Percentiles rank a stretch among this genome's conserved stretches.
Evolutionary conservation across 1,140 invertebrate species (phyloP).

Genomic region (Drosophila lacteicornis): DNA sequence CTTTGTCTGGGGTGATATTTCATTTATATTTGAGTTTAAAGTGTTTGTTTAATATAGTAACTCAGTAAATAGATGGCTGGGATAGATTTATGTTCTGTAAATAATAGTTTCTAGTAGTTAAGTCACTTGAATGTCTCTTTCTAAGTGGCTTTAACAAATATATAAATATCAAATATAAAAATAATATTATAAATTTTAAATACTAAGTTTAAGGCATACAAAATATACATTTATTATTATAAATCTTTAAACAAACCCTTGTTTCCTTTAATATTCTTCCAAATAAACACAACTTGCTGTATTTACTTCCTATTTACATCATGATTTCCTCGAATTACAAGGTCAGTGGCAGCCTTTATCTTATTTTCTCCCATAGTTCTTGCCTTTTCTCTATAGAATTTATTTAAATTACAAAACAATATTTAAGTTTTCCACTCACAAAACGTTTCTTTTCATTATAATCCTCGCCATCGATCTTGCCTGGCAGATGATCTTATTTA

Average conservation of each 20-base stretch:
- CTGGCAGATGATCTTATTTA: constrained; percentile 30
- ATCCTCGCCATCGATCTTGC: constrained; percentile 20
- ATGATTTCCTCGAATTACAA: not conserved
- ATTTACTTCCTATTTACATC: not conserved
- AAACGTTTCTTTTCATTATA: constrained; percentile 7
- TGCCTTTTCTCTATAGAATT: no score
- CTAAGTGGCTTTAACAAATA: no score
- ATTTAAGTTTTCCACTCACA: not conserved
- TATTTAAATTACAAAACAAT: constrained; percentile 13
- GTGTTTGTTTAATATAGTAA: not conserved
- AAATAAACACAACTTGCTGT: no score
- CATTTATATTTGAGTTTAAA: not conserved
- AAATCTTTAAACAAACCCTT: not conserved
- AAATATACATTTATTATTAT: no score
- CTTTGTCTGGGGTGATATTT: constrained; percentile 5
- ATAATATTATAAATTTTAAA: no score
- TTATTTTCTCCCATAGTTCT: no score
- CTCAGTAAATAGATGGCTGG: not conserved
- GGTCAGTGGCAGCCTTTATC: not conserved
- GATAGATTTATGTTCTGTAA: not conserved
- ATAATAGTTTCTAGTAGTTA: not conserved
- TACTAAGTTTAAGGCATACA: no score
- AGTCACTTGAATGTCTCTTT: no score
- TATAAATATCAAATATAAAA: no score
- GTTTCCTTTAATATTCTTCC: not conserved